phyloP scores from a whole-genome alignment of 2,888 invertebrate genomes.

The Agrilus cyanescens region DNA sequence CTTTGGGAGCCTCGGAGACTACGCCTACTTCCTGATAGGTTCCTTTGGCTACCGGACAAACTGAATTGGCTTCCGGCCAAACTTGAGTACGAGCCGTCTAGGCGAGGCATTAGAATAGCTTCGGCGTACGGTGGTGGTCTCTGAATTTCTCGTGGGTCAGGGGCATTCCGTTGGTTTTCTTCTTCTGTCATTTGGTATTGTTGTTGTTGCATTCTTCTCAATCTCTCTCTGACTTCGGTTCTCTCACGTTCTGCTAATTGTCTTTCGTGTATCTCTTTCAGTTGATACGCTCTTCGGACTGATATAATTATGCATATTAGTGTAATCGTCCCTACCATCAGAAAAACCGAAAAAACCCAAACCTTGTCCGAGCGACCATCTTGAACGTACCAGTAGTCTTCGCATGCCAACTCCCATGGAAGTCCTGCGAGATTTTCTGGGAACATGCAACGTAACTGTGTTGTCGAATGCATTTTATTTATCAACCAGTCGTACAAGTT shows the following conservation, averaged over 20 bases:
- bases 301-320: conserved; percentile 42
- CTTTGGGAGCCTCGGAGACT: conserved; percentile 14
- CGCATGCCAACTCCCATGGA: conserved; percentile 59
- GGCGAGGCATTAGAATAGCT: conserved; percentile 61
- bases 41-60: conserved; percentile 21
- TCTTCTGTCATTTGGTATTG: conserved; percentile 32
- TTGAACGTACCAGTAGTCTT: conserved; percentile 42
- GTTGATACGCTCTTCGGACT: conserved; percentile 43
- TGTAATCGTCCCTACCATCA: conserved; percentile 42
- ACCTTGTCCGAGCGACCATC: conserved; percentile 28
- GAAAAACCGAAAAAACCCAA: conserved; percentile 47
- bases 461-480: conserved; percentile 39
- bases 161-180: conserved; percentile 43
- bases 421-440: conserved; percentile 50
- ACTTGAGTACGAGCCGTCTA: conserved; percentile 46
- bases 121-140: conserved; percentile 67
- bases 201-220: conserved; percentile 37
- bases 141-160: conserved; percentile 55
- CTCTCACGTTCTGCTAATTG: conserved; percentile 40
- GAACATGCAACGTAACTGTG: conserved; percentile 50
- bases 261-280: conserved; percentile 37
- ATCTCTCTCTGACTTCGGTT: conserved; percentile 43
- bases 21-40: conserved; percentile 19
- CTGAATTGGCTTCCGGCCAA: conserved; percentile 30
- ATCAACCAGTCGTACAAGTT: conserved; percentile 51